Percentiles rank a stretch among this genome's conserved stretches.
Conservation (phyloP, 2,888 invertebrate genomes). For the Nyleta sp. region DNA sequence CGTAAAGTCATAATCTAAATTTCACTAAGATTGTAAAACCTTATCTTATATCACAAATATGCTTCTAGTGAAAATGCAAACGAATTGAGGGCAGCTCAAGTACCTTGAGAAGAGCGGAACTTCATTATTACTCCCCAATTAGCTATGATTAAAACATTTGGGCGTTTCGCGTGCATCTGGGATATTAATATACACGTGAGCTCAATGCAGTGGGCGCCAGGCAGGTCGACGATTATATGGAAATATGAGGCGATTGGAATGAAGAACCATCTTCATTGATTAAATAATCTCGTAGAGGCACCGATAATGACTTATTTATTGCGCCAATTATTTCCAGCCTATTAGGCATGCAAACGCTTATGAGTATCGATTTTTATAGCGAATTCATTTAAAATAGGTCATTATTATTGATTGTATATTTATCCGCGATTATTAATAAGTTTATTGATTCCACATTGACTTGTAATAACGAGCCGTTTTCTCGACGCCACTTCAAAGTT, state of each 20-base stretch:
- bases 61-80: conserved; percentile 73
- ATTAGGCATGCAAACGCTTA: conserved; percentile 74
- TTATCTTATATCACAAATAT: conserved; percentile 60
- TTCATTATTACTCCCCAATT: conserved; percentile 82
- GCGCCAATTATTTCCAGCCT: conserved; percentile 79
- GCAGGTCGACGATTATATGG: conserved; percentile 79
- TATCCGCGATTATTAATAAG: conserved; percentile 52
- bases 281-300: conserved; percentile 76
- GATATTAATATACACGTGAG: conserved; percentile 80
- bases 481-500: conserved; percentile 38
- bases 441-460: conserved; percentile 51
- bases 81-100: conserved; percentile 73
- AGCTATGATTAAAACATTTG: conserved; percentile 83
- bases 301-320: conserved; percentile 82
- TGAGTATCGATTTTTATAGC: conserved; percentile 49
- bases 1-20: conserved; percentile 50
- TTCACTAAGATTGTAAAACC: conserved; percentile 59
- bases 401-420: conserved; percentile 50
- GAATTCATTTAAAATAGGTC: conserved; percentile 52
- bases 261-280: conserved; percentile 79
- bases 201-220: conserved; percentile 63
- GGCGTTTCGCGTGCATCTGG: conserved; percentile 81
- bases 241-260: conserved; percentile 77
- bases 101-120: conserved; percentile 75
- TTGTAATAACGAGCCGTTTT: conserved; percentile 38